These are phyloP conservation scores for Trichacis sp. DNA, from an alignment of 2,888 invertebrate species.

Conservation along the genomic window DNA sequence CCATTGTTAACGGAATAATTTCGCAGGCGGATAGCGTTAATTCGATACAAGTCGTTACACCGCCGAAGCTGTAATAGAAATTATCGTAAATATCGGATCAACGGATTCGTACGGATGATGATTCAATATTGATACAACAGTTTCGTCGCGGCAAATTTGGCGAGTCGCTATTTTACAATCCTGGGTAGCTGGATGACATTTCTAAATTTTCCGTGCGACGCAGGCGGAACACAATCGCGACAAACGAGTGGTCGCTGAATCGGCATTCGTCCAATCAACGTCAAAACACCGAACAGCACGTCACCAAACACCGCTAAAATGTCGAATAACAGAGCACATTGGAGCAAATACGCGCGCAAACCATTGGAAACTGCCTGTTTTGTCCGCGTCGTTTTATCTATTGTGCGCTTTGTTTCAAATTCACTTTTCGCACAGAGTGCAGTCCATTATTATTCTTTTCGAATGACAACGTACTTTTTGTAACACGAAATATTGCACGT, in stretches of 20 bases:
- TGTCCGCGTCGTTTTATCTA: constrained; percentile 32
- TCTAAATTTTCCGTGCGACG: constrained; percentile 37
- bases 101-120: constrained; percentile 26
- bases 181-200: constrained; percentile 40
- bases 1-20: neutral
- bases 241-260: constrained; percentile 65
- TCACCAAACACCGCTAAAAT: constrained; percentile 58
- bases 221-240: constrained; percentile 54
- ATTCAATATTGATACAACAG: constrained; percentile 36
- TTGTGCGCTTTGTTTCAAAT: constrained; percentile 35
- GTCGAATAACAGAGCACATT: constrained; percentile 47
- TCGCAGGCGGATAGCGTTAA: neutral
- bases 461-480: neutral
- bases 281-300: constrained; percentile 62
- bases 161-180: constrained; percentile 37
- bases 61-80: neutral
- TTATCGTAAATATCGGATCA: constrained; percentile 17
- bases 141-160: constrained; percentile 26
- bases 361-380: constrained; percentile 34
- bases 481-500: too few relatives aligned
- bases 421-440: constrained; percentile 25
- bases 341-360: constrained; percentile 30
- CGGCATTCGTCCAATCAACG: constrained; percentile 68
- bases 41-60: neutral
- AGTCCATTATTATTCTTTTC: constrained; percentile 23